phyloP scores from a whole-genome alignment of 2,888 invertebrate species.

The Xiphydria camelus region DNA sequence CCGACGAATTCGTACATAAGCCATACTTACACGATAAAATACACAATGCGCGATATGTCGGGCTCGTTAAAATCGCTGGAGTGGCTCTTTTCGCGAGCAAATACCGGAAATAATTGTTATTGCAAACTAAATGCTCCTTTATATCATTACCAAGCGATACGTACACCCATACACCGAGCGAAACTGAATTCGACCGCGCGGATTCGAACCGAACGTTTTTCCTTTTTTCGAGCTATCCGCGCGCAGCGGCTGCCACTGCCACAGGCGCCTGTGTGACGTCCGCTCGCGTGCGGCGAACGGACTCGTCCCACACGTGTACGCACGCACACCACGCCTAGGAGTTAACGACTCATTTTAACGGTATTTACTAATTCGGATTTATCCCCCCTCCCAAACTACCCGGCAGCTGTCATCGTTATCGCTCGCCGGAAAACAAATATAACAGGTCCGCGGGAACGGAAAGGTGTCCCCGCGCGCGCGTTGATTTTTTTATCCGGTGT shows the following conservation, averaged over 20 bases:
- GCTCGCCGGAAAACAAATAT: neutral
- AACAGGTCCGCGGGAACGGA: neutral
- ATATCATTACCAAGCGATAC: neutral
- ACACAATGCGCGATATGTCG: too few relatives aligned
- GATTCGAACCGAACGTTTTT: conserved; percentile 21
- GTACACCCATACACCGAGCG: neutral
- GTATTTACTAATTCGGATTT: conserved; percentile 35
- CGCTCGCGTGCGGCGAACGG: conserved; percentile 4
- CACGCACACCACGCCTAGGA: conserved; percentile 18
- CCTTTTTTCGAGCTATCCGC: conserved; percentile 22
- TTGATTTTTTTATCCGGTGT: too few relatives aligned
- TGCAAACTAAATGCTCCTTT: neutral
- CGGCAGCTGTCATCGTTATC: conserved; percentile 2
- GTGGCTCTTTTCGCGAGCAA: too few relatives aligned
- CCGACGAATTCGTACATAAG: too few relatives aligned
- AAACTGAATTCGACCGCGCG: conserved; percentile 35
- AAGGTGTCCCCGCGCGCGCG: neutral
- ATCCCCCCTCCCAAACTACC: conserved; percentile 23
- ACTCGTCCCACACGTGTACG: neutral
- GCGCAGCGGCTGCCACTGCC: conserved; percentile 15
- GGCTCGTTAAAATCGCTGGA: too few relatives aligned
- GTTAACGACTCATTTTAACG: conserved; percentile 38
- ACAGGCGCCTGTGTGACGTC: conserved; percentile 27
- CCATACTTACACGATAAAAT: too few relatives aligned
- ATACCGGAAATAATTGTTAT: neutral